A percentile compares a stretch with the other conserved stretches of the same genome.
phyloP scores from a whole-genome alignment of 2,888 invertebrate genomes.

The Dromius quadrimaculatus region DNA sequence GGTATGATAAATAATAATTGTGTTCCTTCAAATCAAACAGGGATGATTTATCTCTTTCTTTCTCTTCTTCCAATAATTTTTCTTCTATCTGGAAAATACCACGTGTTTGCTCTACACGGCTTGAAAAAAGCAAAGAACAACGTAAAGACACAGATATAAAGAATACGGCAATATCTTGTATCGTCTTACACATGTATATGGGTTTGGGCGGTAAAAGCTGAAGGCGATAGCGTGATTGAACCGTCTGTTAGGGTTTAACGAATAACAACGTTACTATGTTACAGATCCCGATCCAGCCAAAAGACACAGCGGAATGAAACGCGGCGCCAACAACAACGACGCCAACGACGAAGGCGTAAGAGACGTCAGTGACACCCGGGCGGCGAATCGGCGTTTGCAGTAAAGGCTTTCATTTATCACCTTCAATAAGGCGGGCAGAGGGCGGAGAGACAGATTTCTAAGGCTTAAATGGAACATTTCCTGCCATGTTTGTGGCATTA shows the following conservation, averaged over 20 bases:
- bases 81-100: no score
- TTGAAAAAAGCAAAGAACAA: no score
- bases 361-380: slow-evolving; percentile 19
- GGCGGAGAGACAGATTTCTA: slow-evolving; percentile 34
- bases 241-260: slow-evolving; percentile 41
- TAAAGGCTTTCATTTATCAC: slow-evolving; percentile 51
- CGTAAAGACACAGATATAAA: not conserved
- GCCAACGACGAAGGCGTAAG: slow-evolving; percentile 13
- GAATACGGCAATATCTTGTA: slow-evolving; percentile 3
- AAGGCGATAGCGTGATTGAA: slow-evolving; percentile 34
- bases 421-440: slow-evolving; percentile 29
- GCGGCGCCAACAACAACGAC: slow-evolving; percentile 7
- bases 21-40: no score
- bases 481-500: slow-evolving; percentile 49
- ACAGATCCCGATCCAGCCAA: slow-evolving; percentile 28
- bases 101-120: no score
- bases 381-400: slow-evolving; percentile 26
- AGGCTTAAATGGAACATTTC: slow-evolving; percentile 45
- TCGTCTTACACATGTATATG: slow-evolving; percentile 28
- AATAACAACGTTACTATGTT: slow-evolving; percentile 41
- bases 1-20: no score
- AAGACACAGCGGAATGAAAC: not conserved
- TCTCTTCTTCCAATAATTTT: no score
- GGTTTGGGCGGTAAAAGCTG: not conserved
- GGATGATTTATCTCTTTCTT: no score